Evolutionary conservation across 1,140 invertebrate species (phyloP), one percentile per base, ranked within the genome.

Genomic region (Holotrichia oblita): DNA sequence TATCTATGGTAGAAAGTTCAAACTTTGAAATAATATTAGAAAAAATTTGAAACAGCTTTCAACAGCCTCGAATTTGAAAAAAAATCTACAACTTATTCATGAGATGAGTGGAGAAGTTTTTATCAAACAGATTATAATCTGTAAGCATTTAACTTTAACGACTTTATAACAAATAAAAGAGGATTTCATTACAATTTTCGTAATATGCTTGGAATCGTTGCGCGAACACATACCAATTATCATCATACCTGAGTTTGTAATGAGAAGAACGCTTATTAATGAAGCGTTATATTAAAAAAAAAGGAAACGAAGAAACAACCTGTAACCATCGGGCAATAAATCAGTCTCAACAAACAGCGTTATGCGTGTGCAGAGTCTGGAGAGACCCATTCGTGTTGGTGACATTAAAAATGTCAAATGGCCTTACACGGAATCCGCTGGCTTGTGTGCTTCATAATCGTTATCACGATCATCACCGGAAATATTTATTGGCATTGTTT

Each of bases 361-460:
- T 69, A 69, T 69, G 22, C 27, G 22, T 69, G 20, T n/a, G 48
- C 17, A 55, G n/a, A 69, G 9, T 69, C 17, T 69, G 22, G 20
- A 20, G 6, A 14, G 8, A 69, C 61, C 17, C 8, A 22, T 6
- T 27, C 27, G 61, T n/a, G 27, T 34, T 34, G 4, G 73, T 20
- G 73, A 74, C 73, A 74, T 20, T 74, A 74, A 74, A 74, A 74
- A 74, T 74, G 73, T 74, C 73, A 74, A 74, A 74, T 74, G 73
- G 34, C 34, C 73, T 20, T 20, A 74, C 73, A 74, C 14, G 34
- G 73, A 41, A 74, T 41, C 20, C 73, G n/a, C 73, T 3, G 22
- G 17, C 40, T 20, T 44, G 73, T 74, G 40, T 74, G 40, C 73
- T 74, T 74, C 73, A 74, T 74, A 74, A 74, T 74, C 73, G 73